phyloP scores from a whole-genome alignment of 2,797 vertebrate genomes.

The Simalia tracyae region DNA sequence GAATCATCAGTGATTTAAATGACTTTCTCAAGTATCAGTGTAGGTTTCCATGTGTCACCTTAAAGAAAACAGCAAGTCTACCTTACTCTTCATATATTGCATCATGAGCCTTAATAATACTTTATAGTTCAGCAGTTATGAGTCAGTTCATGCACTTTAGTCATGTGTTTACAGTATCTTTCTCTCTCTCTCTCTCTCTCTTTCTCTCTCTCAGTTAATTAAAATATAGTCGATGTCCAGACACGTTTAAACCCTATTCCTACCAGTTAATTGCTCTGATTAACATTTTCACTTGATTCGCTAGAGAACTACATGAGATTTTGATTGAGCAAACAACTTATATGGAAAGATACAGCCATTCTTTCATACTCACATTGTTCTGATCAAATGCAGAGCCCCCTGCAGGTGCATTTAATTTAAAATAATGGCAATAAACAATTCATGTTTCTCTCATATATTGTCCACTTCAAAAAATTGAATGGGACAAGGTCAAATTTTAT shows the following conservation, averaged over 20 bases:
- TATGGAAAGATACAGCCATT: not conserved
- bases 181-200: not conserved
- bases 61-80: not conserved
- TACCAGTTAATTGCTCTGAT: not conserved
- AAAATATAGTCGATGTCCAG: not conserved
- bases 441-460: not conserved
- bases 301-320: not conserved
- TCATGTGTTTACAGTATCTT: not conserved
- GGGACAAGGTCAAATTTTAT: not conserved
- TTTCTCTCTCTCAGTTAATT: not conserved
- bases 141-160: not conserved
- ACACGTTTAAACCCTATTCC: not conserved
- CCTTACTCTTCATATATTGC: not conserved
- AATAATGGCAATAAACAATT: not conserved
- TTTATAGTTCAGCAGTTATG: not conserved
- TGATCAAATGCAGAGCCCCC: not conserved
- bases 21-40: not conserved
- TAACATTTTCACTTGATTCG: not conserved
- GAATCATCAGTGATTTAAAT: not conserved
- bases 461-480: not conserved
- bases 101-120: not conserved
- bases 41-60: not conserved
- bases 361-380: not conserved
- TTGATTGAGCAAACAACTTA: not conserved
- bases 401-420: not conserved